Percentiles rank a stretch among this genome's conserved stretches.
Evolutionary conservation across 2,113 vertebrate genomes (phyloP).

Genomic region (Ophthalmolycus amberensis): DNA sequence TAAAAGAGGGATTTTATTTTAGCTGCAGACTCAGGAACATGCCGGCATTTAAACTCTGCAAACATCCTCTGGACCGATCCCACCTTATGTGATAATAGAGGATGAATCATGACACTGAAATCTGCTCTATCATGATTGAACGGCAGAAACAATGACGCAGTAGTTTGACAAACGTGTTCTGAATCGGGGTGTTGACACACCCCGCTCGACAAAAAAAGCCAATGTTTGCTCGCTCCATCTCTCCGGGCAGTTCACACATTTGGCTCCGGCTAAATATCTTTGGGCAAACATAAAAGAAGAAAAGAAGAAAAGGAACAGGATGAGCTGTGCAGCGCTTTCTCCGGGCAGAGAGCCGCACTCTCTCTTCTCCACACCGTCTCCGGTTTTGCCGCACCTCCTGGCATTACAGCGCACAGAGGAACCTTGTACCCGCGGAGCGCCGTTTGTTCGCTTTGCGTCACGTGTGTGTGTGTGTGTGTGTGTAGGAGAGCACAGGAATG

Average conservation of each 20-base stretch:
- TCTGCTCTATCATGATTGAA: neutral
- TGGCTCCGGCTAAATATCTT: neutral
- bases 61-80: neutral
- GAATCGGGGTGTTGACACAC: neutral
- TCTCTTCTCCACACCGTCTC: neutral
- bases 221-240: conserved; percentile 16
- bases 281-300: neutral
- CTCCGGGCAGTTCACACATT: neutral
- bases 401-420: neutral
- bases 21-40: neutral
- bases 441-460: neutral
- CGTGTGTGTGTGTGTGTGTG: neutral
- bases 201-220: neutral
- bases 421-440: neutral
- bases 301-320: neutral
- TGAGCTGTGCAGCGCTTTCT: neutral
- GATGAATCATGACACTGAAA: neutral
- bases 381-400: neutral
- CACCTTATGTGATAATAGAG: neutral
- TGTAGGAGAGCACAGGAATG: conserved; percentile 1
- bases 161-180: neutral
- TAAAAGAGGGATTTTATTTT: neutral
- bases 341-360: neutral
- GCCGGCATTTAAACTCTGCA: neutral
- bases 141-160: neutral